Base-by-base conservation (phyloP, 2,113 vertebrate species). In the Oreochromis niloticus region DNA sequence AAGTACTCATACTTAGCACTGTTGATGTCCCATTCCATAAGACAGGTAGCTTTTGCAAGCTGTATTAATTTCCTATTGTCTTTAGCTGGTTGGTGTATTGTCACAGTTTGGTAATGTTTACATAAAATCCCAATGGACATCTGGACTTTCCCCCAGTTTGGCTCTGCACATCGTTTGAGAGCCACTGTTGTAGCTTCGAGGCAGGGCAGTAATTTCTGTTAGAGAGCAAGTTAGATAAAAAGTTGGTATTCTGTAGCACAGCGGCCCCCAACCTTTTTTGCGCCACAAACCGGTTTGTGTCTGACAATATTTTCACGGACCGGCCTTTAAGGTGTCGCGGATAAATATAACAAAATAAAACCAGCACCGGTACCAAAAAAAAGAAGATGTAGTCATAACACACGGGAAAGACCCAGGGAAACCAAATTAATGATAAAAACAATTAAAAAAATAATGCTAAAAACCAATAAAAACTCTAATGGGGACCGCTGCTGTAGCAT, bases 361-460 rank as follows among this genome's bases (percentile, higher is more conserved):
- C 57, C 57, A 34, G 57, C 30, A 61, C 57, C 9, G 0, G 9
- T 61, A 34, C 16, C 1, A 3, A 16, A 61, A 61, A 14, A 6
- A 57, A 61, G 9, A 34, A 61, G 30, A 30, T 30, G 19, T 34
- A 61, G 34, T 61, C 30, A 19, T 34, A 34, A 61, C 30, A 19
- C 30, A 19, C 0, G 1, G 57, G 30, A 19, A 61, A 61, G 16
- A 19, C 30, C 30, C 9, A 9, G 30, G 57, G 30, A 34, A 34
- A 34, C 9, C 0, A 2, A 61, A 30, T 34, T 19, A 34, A 1
- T 19, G 30, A 61, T 61, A 16, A 0, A 61, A 11, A 30, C 5
- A 0, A 61, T 61, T 34, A 61, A 61, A 61, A 55, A 32, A 2
- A 9, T 32, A 17, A 32, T 30, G 30, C 30, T 30, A 30, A 30